phyloP scores from a whole-genome alignment of 2,113 vertebrate species.

The Tichodroma muraria region DNA sequence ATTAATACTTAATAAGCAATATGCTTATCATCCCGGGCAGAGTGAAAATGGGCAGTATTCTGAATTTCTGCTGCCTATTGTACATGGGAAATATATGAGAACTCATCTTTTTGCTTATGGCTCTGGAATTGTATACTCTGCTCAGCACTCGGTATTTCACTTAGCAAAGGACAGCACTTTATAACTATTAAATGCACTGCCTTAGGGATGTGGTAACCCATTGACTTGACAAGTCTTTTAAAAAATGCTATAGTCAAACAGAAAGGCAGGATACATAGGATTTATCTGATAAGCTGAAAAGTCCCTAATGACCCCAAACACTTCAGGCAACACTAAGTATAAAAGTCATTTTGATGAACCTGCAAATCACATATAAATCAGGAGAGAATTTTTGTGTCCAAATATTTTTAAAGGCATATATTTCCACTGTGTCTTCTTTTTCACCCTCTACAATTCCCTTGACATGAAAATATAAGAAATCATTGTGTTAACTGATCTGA shows the following conservation, averaged over 20 bases:
- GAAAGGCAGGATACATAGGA: conserved; percentile 26
- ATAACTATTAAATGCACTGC: conserved; percentile 56
- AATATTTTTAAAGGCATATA: conserved; percentile 47
- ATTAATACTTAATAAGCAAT: conserved; percentile 43
- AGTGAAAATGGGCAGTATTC: background rate
- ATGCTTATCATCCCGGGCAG: background rate
- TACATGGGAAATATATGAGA: conserved; percentile 28
- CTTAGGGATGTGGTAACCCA: conserved; percentile 54
- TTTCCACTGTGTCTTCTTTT: conserved; percentile 36
- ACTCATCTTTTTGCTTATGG: conserved; percentile 39
- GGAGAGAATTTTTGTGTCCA: conserved; percentile 22
- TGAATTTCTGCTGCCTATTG: conserved; percentile 17
- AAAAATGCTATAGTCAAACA: conserved; percentile 42
- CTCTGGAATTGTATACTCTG: conserved; percentile 33
- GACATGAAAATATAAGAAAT: conserved; percentile 28
- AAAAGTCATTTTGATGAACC: conserved; percentile 46
- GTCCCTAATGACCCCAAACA: conserved; percentile 30
- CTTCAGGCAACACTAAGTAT: conserved; percentile 29
- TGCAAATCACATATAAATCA: conserved; percentile 25
- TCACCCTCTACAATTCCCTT: background rate
- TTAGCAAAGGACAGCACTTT: conserved; percentile 60
- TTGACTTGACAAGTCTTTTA: conserved; percentile 62
- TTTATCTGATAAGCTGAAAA: conserved; percentile 28
- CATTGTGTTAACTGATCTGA: conserved; percentile 19
- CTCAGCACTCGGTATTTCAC: conserved; percentile 43